A percentile compares a stretch with the other conserved stretches of the same genome.
Conservation (phyloP, 2,797 vertebrate species). For the Gymnoscopelus microlampas region DNA sequence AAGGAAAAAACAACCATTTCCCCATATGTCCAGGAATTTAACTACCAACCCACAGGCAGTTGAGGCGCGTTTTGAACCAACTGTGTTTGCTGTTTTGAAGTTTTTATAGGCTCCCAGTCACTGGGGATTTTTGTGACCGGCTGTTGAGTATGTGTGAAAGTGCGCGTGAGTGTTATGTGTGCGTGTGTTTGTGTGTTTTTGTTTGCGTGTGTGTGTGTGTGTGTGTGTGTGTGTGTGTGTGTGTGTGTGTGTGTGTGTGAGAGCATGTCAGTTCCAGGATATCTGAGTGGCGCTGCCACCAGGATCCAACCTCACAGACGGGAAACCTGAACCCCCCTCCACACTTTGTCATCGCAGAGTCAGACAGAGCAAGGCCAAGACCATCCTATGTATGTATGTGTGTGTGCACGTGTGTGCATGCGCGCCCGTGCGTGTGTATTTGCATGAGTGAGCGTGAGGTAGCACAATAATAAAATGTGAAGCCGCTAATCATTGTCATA, state of each 20-base stretch:
- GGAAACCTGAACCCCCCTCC: slow-evolving; percentile 58
- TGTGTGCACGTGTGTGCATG: slow-evolving; percentile 2
- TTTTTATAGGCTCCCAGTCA: slow-evolving; percentile 68
- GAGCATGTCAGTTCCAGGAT: slow-evolving; percentile 63
- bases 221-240: slow-evolving; percentile 51
- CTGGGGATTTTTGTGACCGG: slow-evolving; percentile 61
- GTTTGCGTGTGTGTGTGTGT: slow-evolving; percentile 15
- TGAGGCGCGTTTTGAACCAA: slow-evolving; percentile 20
- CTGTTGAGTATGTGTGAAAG: slow-evolving; percentile 61
- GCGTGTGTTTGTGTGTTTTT: slow-evolving; percentile 26
- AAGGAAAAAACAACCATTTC: slow-evolving; percentile 44
- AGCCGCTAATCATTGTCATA: slow-evolving; percentile 44
- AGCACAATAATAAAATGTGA: slow-evolving; percentile 22
- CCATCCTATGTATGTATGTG: neutral
- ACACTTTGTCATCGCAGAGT: slow-evolving; percentile 48
- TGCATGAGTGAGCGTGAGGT: slow-evolving; percentile 3
- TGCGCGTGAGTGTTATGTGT: slow-evolving; percentile 41
- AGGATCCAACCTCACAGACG: slow-evolving; percentile 46
- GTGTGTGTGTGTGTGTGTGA: neutral
- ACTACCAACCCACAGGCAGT: slow-evolving; percentile 56
- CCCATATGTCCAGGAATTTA: slow-evolving; percentile 54
- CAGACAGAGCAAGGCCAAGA: slow-evolving; percentile 43
- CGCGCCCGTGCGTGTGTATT: neutral
- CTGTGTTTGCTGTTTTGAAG: slow-evolving; percentile 57
- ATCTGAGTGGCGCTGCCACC: slow-evolving; percentile 50